phyloP scores from a whole-genome alignment of 1,140 invertebrate genomes.

The Subanguina moxae region DNA sequence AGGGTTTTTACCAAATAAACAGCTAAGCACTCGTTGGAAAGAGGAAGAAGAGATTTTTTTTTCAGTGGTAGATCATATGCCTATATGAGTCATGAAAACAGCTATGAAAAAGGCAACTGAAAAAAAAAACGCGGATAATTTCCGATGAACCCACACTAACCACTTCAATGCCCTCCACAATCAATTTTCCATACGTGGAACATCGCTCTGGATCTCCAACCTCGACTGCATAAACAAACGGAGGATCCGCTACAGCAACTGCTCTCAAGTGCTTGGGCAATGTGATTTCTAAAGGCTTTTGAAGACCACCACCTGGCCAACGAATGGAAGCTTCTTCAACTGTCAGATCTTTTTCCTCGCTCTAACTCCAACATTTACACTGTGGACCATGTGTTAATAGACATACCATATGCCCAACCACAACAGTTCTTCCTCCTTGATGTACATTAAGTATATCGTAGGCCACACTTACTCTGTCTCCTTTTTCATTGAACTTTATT shows the following conservation, averaged over 20 bases:
- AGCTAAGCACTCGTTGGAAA: too few relatives aligned
- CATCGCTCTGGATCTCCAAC: constrained; percentile 28
- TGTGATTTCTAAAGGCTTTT: constrained; percentile 51
- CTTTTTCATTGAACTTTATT: constrained; percentile 50
- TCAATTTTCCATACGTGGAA: constrained; percentile 26
- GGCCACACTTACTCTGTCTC: constrained; percentile 46
- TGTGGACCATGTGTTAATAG: constrained; percentile 5
- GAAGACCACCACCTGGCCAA: constrained; percentile 39
- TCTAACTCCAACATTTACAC: constrained; percentile 12
- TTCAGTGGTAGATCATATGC: too few relatives aligned
- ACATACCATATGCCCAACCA: constrained; percentile 46
- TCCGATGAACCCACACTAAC: too few relatives aligned
- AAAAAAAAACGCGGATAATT: too few relatives aligned
- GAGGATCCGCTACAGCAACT: constrained; percentile 49
- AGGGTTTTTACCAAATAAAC: too few relatives aligned
- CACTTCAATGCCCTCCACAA: constrained; percentile 38
- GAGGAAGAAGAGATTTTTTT: too few relatives aligned
- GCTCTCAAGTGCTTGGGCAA: constrained; percentile 50
- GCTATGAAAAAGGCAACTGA: too few relatives aligned
- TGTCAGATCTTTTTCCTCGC: constrained; percentile 24
- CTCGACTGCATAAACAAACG: constrained; percentile 52
- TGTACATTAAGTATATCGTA: constrained; percentile 52
- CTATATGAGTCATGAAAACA: too few relatives aligned
- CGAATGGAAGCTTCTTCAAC: constrained; percentile 45
- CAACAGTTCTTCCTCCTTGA: constrained; percentile 21